Conservation (phyloP, 2,888 invertebrate genomes). For the Drosophila borborema region DNA sequence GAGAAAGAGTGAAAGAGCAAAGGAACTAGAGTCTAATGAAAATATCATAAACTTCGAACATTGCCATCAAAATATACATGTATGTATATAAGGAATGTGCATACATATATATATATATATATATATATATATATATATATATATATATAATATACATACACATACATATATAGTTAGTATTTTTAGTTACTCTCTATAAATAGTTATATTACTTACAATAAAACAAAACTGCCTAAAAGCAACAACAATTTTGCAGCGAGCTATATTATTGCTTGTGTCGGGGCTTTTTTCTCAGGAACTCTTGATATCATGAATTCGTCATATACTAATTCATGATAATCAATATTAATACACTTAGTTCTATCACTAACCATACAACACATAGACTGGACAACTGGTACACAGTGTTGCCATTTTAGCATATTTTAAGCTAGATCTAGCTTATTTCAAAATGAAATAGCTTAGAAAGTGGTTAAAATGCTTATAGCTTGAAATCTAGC, state of each 20-base stretch:
- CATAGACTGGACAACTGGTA: no score
- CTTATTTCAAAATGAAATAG: no score
- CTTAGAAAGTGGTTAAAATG: no score
- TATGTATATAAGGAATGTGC: no score
- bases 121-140: background rate
- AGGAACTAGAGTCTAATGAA: background rate
- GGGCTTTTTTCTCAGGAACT: no score
- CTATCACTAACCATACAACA: no score
- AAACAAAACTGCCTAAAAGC: background rate
- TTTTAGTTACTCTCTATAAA: constrained; percentile 4
- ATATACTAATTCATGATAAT: constrained; percentile 1
- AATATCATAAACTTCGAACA: background rate
- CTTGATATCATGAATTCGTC: constrained; percentile 2
- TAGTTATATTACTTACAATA: background rate
- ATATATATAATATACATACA: no score
- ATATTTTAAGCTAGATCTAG: no score
- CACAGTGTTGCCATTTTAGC: no score
- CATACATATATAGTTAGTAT: background rate
- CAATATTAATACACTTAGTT: background rate
- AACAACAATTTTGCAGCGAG: background rate
- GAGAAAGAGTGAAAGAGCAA: background rate
- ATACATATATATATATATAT: background rate
- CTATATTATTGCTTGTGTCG: background rate
- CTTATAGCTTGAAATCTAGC: no score
- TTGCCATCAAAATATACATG: background rate